A percentile compares a stretch with the other conserved stretches of the same genome.
Conservation (phyloP, 1,140 invertebrate genomes). For the Cheumatopsyche charites region DNA sequence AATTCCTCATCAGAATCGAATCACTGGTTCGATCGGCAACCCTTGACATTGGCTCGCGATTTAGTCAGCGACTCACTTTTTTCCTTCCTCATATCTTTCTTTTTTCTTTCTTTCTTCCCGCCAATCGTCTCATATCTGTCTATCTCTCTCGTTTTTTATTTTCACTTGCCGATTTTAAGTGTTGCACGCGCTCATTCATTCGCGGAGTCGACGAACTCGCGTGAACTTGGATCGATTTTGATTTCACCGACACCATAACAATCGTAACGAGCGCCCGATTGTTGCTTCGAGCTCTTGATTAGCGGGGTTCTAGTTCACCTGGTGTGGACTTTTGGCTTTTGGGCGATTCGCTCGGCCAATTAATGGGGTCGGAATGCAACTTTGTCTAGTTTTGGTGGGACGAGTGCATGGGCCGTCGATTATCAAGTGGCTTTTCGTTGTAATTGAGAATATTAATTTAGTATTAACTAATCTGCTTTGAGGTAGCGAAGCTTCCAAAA, state of each 20-base stretch:
- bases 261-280: constrained; percentile 9
- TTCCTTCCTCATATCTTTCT: neutral
- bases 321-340: too few species aligned
- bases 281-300: neutral
- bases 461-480: too few species aligned
- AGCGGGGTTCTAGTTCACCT: neutral
- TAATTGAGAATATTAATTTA: too few species aligned
- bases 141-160: constrained; percentile 32
- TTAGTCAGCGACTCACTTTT: neutral
- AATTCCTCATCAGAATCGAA: too few species aligned
- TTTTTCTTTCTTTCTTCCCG: neutral
- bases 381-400: too few species aligned
- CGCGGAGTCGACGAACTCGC: constrained; percentile 41
- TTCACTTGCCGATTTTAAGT: constrained; percentile 46
- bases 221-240: constrained; percentile 43
- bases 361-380: too few species aligned
- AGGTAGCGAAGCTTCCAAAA: too few species aligned
- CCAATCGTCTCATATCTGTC: neutral
- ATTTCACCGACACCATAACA: constrained; percentile 26
- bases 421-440: too few species aligned
- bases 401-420: too few species aligned
- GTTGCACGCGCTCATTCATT: constrained; percentile 25
- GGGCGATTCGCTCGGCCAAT: too few species aligned
- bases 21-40: neutral
- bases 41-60: constrained; percentile 39